Evolutionary conservation across 2,797 vertebrate species (phyloP).

Genomic region (Syngnathus rostellatus): DNA sequence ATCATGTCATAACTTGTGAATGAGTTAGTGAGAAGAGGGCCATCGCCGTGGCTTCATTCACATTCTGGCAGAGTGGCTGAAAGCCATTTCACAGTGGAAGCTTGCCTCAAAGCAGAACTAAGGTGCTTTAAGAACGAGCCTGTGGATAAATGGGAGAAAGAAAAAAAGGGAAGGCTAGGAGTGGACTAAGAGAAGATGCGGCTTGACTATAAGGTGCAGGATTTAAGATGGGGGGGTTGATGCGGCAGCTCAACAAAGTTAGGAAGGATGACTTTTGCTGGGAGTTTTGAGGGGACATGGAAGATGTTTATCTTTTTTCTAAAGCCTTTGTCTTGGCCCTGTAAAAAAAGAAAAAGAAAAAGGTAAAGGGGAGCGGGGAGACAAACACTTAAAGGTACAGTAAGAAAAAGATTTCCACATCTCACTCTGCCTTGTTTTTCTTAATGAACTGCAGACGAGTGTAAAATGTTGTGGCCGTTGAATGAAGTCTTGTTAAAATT

Average conservation of each 20-base stretch:
- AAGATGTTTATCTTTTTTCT: too few species aligned
- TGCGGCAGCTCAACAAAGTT: background rate
- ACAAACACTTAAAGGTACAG: too few species aligned
- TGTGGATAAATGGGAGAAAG: slow-evolving; percentile 26
- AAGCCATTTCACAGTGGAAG: slow-evolving; percentile 45
- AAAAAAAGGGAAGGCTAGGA: slow-evolving; percentile 6
- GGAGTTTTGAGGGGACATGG: too few species aligned
- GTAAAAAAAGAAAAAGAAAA: too few species aligned
- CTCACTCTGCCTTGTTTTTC: too few species aligned
- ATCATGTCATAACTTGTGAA: slow-evolving; percentile 15
- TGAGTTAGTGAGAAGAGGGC: slow-evolving; percentile 18
- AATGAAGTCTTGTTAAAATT: background rate
- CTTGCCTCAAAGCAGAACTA: slow-evolving; percentile 16
- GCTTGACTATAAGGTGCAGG: background rate
- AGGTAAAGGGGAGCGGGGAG: too few species aligned
- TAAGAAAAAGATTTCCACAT: too few species aligned
- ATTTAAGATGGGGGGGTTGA: slow-evolving; percentile 8
- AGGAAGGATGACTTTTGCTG: too few species aligned
- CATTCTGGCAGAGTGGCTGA: slow-evolving; percentile 44
- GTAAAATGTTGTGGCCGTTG: background rate
- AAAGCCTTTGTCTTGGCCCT: too few species aligned
- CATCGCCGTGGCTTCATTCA: slow-evolving; percentile 44
- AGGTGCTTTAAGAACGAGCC: slow-evolving; percentile 20
- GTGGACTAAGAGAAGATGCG: slow-evolving; percentile 6
- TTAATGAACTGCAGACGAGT: too few species aligned